These are phyloP conservation scores for Mohoua ochrocephala DNA, from an alignment of 2,113 vertebrate genomes.

Conservation along the genomic window DNA sequence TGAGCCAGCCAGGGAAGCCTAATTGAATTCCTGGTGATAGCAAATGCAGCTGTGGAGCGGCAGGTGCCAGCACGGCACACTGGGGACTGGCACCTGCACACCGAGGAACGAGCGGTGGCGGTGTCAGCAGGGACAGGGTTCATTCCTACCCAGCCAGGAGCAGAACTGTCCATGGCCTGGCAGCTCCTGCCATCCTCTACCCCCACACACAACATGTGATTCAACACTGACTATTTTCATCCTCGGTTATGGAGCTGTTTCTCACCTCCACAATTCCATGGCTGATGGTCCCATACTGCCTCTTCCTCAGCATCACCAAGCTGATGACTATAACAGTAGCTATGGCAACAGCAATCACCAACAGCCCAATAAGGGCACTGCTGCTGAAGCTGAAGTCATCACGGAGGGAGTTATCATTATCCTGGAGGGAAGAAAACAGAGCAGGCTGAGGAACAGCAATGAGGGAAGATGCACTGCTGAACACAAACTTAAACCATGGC, in stretches of 20 bases:
- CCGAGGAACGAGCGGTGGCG: fast-evolving
- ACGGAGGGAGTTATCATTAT: slow-evolving; percentile 79
- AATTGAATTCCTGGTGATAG: background rate
- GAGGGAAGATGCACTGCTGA: background rate
- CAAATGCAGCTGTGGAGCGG: background rate
- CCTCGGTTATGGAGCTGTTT: background rate
- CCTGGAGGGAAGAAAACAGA: slow-evolving; percentile 66
- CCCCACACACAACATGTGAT: background rate
- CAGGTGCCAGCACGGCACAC: background rate
- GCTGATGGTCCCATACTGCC: slow-evolving; percentile 96
- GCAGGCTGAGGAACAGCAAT: background rate
- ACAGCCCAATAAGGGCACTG: slow-evolving; percentile 89
- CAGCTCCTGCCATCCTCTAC: background rate
- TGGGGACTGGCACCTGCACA: fast-evolving
- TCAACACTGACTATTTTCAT: background rate
- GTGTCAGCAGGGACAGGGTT: background rate
- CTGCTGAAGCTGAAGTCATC: slow-evolving; percentile 92
- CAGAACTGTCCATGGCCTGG: background rate
- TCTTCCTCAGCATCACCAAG: slow-evolving; percentile 94
- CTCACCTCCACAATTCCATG: slow-evolving; percentile 98
- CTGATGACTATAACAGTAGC: slow-evolving; percentile 96
- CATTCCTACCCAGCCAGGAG: background rate
- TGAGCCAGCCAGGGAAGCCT: background rate
- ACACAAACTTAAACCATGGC: background rate
- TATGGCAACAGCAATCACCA: slow-evolving; percentile 94